phyloP scores from a whole-genome alignment of 1,140 invertebrate genomes.

The Megalonaias nervosa region DNA sequence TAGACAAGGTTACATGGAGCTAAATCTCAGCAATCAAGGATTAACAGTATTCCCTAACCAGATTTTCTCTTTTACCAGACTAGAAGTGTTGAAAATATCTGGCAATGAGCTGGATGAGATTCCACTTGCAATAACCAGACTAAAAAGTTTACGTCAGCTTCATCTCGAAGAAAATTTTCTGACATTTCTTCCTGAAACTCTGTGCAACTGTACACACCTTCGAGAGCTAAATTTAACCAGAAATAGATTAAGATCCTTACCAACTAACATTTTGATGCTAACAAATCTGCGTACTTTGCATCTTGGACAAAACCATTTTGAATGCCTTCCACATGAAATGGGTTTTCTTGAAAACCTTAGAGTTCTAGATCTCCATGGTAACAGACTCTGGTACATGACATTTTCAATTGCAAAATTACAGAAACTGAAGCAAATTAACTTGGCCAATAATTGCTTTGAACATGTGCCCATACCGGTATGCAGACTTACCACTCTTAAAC shows the following conservation, averaged over 20 bases:
- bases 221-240: slow-evolving; percentile 55
- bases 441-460: slow-evolving; percentile 64
- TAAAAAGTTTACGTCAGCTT: slow-evolving; percentile 54
- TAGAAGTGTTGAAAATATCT: slow-evolving; percentile 61
- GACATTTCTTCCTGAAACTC: slow-evolving; percentile 56
- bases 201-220: slow-evolving; percentile 62
- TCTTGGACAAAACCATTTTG: slow-evolving; percentile 63
- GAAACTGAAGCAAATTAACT: slow-evolving; percentile 57
- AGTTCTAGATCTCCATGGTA: slow-evolving; percentile 60
- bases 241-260: slow-evolving; percentile 59
- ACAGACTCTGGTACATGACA: slow-evolving; percentile 63
- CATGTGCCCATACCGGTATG: slow-evolving; percentile 62
- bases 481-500: slow-evolving; percentile 50
- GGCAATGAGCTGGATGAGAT: slow-evolving; percentile 59
- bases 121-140: slow-evolving; percentile 52
- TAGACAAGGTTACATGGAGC: slow-evolving; percentile 52
- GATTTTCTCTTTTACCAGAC: slow-evolving; percentile 52
- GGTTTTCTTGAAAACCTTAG: slow-evolving; percentile 53
- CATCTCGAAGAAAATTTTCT: slow-evolving; percentile 57
- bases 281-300: slow-evolving; percentile 50
- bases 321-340: slow-evolving; percentile 60
- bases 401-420: slow-evolving; percentile 54
- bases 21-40: slow-evolving; percentile 52
- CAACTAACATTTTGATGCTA: slow-evolving; percentile 51
- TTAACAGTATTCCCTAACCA: slow-evolving; percentile 55